These are phyloP conservation scores for Apoda limacodes DNA, from an alignment of 2,888 invertebrate species.

Conservation along the genomic window DNA sequence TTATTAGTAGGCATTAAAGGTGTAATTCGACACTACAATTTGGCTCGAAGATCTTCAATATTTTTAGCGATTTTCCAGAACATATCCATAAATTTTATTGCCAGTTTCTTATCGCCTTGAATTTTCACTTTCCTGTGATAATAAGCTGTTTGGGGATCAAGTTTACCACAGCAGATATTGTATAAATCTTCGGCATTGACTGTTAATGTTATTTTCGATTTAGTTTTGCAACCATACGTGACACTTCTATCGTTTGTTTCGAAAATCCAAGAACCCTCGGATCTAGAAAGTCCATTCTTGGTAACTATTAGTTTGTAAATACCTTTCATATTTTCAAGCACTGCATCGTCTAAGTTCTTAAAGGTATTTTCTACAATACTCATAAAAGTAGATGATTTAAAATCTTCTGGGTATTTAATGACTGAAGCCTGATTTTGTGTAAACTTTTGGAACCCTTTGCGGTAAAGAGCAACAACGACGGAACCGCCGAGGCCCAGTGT, in stretches of 20 bases:
- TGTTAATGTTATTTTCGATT: slow-evolving; percentile 91
- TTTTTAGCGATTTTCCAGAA: too few species aligned
- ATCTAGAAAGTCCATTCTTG: slow-evolving; percentile 80
- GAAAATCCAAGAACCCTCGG: slow-evolving; percentile 91
- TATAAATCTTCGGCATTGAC: slow-evolving; percentile 90
- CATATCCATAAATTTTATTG: slow-evolving; percentile 91
- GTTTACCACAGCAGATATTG: slow-evolving; percentile 88
- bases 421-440: slow-evolving; percentile 51
- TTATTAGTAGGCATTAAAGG: too few species aligned
- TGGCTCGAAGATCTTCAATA: too few species aligned
- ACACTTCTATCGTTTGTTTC: slow-evolving; percentile 93
- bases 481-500: slow-evolving; percentile 98
- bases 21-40: too few species aligned
- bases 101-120: slow-evolving; percentile 96
- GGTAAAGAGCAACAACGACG: slow-evolving; percentile 91
- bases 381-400: slow-evolving; percentile 86
- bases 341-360: slow-evolving; percentile 81
- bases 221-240: slow-evolving; percentile 82
- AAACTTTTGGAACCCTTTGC: slow-evolving; percentile 81
- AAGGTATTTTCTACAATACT: slow-evolving; percentile 85
- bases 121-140: slow-evolving; percentile 97
- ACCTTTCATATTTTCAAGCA: slow-evolving; percentile 88
- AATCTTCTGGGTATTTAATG: slow-evolving; percentile 69
- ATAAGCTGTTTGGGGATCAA: slow-evolving; percentile 96
- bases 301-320: slow-evolving; percentile 93